Base-by-base conservation (phyloP, 2,113 vertebrate species). In the Cyphomyrus plagiostoma region DNA sequence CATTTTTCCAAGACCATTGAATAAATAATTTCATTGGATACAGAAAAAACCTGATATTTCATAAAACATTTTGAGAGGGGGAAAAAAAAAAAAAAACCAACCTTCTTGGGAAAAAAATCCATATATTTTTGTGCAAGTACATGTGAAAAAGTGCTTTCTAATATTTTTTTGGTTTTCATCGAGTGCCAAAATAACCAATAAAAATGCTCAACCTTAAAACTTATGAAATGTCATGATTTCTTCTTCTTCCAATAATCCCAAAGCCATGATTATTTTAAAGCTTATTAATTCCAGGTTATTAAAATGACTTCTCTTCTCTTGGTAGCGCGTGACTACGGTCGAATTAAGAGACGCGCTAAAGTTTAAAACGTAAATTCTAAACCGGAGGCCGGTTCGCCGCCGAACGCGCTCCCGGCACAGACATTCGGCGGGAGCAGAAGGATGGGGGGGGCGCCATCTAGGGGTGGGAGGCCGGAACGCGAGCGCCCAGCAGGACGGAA, bases 61-160 rank as follows among this genome's bases (percentile, higher is more conserved):
- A 19, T 13, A 86, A 52, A 86, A 86, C 15, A 6, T 87, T 70
- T 93, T 91, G 46, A 10, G 46, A 4, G 45, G 39, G 45, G 15
- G 19, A 0, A 46, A 83, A 46, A 89, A 93, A 89, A 93, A 45
- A n/a, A n/a, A n/a, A n/a, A n/a, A n/a, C 88, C 1, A 86, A 21
- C 35, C 35, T 88, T 90, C 77, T 21, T 19, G 19, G 35, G 56
- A 2, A 90, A 91, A 90, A 88, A 89, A 91, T 92, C 89, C 88
- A 84, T 17, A 93, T 94, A 94, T 93, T 93, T n/a, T 23, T 85
- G 87, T 95, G 93, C 94, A 94, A 93, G 92, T 90, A 48, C 87
- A 91, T 92, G 89, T 94, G 92, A 95, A 96, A 95, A 96, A 95
- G 96, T 96, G 95, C 95, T 94, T 95, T 93, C 93, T 93, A 35